phyloP scores from a whole-genome alignment of 2,113 vertebrate species.

The Ictalurus furcatus region DNA sequence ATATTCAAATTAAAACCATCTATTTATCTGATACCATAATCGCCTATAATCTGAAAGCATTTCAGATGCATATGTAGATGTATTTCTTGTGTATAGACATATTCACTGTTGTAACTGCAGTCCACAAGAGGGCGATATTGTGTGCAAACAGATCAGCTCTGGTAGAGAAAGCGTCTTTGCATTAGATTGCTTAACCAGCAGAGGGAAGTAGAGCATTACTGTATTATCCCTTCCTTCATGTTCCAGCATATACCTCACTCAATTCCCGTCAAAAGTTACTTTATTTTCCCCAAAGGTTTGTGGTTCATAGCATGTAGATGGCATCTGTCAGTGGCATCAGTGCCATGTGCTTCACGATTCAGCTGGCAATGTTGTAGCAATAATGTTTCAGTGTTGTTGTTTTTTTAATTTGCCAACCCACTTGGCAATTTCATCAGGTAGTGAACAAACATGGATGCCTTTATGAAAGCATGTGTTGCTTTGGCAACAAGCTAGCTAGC shows the following conservation, averaged over 20 bases:
- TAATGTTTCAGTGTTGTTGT: background rate
- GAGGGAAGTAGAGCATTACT: slow-evolving; percentile 32
- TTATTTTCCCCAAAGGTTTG: background rate
- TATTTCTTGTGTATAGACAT: background rate
- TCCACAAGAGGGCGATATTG: slow-evolving; percentile 26
- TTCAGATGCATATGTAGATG: background rate
- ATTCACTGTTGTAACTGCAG: background rate
- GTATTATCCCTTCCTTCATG: background rate
- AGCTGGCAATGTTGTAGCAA: background rate
- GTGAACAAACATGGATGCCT: background rate
- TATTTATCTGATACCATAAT: background rate
- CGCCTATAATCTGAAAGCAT: background rate
- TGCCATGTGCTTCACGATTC: background rate
- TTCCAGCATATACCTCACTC: background rate
- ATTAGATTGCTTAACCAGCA: background rate
- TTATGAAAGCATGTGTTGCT: background rate
- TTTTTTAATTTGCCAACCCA: background rate
- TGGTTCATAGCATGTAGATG: background rate
- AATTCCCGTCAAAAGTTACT: background rate
- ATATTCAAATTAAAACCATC: background rate
- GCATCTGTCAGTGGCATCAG: background rate
- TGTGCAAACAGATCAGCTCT: background rate
- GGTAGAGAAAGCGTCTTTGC: background rate
- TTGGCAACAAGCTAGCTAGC: background rate
- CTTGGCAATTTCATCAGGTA: background rate